These are phyloP conservation scores for Bombus pascuorum DNA, from an alignment of 1,140 invertebrate genomes.

Conservation along the genomic window DNA sequence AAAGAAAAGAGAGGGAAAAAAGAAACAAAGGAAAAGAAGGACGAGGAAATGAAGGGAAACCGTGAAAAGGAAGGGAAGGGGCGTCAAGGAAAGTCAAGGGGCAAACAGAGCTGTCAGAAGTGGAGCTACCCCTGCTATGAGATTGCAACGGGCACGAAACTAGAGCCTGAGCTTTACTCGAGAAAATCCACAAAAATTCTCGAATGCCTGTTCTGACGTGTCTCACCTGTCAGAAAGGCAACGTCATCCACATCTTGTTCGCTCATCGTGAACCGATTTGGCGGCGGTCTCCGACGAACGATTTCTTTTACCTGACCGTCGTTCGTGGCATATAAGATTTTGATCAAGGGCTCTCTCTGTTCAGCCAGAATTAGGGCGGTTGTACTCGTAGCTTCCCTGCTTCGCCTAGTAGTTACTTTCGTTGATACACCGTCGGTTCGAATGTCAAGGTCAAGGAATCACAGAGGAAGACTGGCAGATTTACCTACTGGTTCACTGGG, in stretches of 20 bases:
- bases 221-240: conserved; percentile 93
- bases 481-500: background rate
- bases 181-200: background rate
- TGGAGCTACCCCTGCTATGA: background rate
- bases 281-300: conserved; percentile 79
- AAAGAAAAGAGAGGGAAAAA: background rate
- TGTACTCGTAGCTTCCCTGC: conserved; percentile 36
- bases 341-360: conserved; percentile 81
- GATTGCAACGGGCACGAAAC: too few relatives aligned
- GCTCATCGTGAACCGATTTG: conserved; percentile 85
- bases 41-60: background rate
- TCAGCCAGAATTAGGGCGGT: conserved; percentile 76
- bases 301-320: conserved; percentile 82
- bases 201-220: background rate
- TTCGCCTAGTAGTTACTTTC: conserved; percentile 21
- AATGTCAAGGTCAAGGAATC: conserved; percentile 52
- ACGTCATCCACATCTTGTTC: conserved; percentile 96
- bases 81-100: background rate
- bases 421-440: conserved; percentile 11
- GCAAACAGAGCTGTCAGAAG: background rate
- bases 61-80: background rate
- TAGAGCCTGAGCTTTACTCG: too few relatives aligned
- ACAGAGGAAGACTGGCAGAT: conserved; percentile 14
- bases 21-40: background rate
- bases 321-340: conserved; percentile 82